phyloP scores from a whole-genome alignment of 1,140 invertebrate species.

The Thaumatotibia leucotreta region DNA sequence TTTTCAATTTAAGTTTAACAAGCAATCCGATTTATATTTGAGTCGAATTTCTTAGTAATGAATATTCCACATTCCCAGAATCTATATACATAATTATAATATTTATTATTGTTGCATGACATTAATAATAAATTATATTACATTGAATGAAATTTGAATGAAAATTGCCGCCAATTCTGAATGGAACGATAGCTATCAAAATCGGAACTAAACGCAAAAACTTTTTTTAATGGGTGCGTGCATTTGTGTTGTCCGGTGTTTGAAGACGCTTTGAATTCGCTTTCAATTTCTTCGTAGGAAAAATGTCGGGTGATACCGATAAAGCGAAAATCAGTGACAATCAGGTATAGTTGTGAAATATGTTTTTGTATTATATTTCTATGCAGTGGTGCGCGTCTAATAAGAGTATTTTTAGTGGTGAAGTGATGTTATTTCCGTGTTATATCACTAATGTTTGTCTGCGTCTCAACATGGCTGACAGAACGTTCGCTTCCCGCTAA shows the following conservation, averaged over 20 bases:
- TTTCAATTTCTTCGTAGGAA: constrained; percentile 76
- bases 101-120: too few species aligned
- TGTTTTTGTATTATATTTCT: constrained; percentile 63
- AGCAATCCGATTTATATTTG: too few species aligned
- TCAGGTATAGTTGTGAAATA: constrained; percentile 75
- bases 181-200: background rate
- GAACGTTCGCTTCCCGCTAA: constrained; percentile 76
- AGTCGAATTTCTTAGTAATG: too few species aligned
- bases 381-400: constrained; percentile 57
- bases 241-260: constrained; percentile 76
- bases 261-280: constrained; percentile 77
- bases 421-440: constrained; percentile 74
- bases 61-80: too few species aligned
- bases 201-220: constrained; percentile 54
- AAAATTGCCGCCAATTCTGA: background rate
- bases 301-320: constrained; percentile 78
- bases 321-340: constrained; percentile 77
- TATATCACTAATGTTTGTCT: constrained; percentile 77
- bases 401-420: constrained; percentile 55
- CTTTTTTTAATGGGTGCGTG: constrained; percentile 71
- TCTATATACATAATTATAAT: too few species aligned
- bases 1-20: too few species aligned
- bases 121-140: too few species aligned
- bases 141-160: background rate
- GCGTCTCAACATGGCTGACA: constrained; percentile 78